These are phyloP conservation scores for Nezara viridula DNA, from an alignment of 2,888 invertebrate species.

Conservation along the genomic window DNA sequence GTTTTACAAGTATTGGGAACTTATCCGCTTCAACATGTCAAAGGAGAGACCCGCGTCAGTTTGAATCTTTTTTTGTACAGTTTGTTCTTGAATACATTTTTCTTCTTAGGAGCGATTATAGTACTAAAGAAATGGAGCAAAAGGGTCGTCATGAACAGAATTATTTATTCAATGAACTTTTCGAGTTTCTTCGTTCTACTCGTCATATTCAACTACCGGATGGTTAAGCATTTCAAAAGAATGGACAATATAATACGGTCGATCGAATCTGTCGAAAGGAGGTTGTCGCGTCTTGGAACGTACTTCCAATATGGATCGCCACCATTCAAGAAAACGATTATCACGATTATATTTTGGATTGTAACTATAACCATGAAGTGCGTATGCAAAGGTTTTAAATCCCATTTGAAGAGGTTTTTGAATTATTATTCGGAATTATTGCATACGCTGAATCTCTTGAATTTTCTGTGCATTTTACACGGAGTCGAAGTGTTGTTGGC, in stretches of 20 bases:
- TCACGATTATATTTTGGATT: neutral
- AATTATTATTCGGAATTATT: neutral
- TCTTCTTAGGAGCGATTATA: neutral
- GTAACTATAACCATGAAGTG: neutral
- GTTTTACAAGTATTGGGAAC: neutral
- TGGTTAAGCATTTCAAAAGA: neutral
- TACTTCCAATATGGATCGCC: neutral
- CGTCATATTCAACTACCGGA: neutral
- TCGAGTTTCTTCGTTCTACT: neutral
- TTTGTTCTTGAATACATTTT: neutral
- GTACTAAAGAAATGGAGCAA: neutral
- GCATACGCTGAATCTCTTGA: neutral
- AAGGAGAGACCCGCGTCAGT: neutral
- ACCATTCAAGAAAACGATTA: neutral
- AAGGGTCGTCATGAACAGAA: neutral
- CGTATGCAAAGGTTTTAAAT: neutral
- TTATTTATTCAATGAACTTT: neutral
- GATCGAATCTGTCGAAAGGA: neutral
- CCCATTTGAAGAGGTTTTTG: neutral
- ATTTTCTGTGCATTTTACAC: neutral
- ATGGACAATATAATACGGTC: neutral
- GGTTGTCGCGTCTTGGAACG: neutral
- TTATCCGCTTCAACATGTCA: neutral
- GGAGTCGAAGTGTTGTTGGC: neutral
- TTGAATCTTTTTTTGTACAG: neutral